Evolutionary conservation across 2,113 vertebrate species (phyloP).

Genomic region (Gymnogyps californianus): DNA sequence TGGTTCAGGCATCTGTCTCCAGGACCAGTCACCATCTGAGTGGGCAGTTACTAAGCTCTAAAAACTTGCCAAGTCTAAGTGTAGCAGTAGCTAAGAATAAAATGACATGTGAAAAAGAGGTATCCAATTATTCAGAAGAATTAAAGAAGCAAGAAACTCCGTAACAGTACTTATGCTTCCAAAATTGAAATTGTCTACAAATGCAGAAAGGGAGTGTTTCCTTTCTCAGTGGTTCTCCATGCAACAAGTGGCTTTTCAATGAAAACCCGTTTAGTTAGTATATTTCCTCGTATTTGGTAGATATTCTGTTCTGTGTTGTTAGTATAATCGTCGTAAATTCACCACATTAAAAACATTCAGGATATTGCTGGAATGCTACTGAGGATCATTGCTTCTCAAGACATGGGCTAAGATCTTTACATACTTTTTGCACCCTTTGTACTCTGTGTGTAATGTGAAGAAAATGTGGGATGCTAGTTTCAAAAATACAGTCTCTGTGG

Average conservation of each 20-base stretch:
- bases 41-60: background rate
- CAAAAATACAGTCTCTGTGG: background rate
- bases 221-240: background rate
- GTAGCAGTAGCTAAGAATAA: background rate
- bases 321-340: background rate
- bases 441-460: background rate
- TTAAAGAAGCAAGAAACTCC: background rate
- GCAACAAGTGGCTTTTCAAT: background rate
- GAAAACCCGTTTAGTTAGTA: background rate
- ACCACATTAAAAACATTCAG: background rate
- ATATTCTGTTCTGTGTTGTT: background rate
- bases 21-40: background rate
- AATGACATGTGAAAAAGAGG: background rate
- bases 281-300: background rate
- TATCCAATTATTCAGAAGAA: background rate
- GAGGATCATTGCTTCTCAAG: background rate
- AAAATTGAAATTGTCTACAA: background rate
- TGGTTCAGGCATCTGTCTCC: background rate
- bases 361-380: background rate
- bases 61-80: background rate
- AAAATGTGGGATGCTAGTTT: background rate
- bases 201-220: background rate
- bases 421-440: background rate
- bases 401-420: background rate
- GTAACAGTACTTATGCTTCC: background rate